Evolutionary conservation across 1,140 invertebrate genomes (phyloP), one percentile per base, ranked within the genome.

Genomic region (Drosophila ficusphila): DNA sequence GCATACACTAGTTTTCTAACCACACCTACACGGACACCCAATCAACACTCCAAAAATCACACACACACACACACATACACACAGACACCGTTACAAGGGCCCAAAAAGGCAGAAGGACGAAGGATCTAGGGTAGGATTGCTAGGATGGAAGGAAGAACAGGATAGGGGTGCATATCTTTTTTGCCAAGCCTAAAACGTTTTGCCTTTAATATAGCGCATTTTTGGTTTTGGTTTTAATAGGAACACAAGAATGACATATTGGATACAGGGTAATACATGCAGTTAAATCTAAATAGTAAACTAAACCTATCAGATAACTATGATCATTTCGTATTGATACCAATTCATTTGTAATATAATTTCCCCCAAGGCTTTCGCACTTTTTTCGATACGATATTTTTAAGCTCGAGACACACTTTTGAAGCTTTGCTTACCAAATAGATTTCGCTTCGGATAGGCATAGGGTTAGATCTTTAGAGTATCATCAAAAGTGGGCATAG

Each of bases 261-360:
- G 89, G 89, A 90, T 86, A 90, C 89, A 90, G 89, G 89, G 89
- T 90, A 90, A 89, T 76, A 68, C 71, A 90, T 90, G 81, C 89
- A 90, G 90, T 82, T 90, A 90, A 81, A 76, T 64, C 38, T 68
- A 61, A 78, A 78, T 74, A 57, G 53, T 67, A 53, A 42, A 54
- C 53, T 54, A 21, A 54, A 57, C 31, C 61, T 72, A 68, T 70
- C 54, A 49, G 36, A 39, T 57, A 46, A 60, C 39, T 57, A 49
- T 64, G 54, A 54, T 42, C 36, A 57, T 49, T 48, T 48, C 47
- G 39, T 42, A 49, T 27, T 46, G 14, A 48, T 38, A 64, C 31
- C 16, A 44, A 27, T 9, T 23, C 58, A 70, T 56, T 58, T 51
- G 46, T 46, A 27, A 4, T 64, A 76, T 36, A 57, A 31, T 79